Evolutionary conservation across 1,140 invertebrate species (phyloP), one percentile per base, ranked within the genome.

Genomic region (Neodiprion lecontei): DNA sequence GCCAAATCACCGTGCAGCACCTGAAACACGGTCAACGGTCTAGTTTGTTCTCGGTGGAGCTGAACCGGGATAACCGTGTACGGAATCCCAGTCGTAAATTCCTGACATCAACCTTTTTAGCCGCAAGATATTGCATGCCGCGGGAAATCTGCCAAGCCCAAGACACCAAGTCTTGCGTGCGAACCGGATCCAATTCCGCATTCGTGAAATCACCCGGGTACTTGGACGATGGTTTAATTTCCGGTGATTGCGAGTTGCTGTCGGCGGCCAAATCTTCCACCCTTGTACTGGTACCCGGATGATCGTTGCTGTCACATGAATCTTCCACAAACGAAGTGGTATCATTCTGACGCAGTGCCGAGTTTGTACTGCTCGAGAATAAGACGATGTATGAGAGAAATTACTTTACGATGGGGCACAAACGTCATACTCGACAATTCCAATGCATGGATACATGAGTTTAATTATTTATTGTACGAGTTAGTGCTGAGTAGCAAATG

Each of bases 1-100:
- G 98, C 98, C 72, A 99, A 89, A 90, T 99, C 98, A n/a, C 98
- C 94, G 85, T 99, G 98, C 7, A 99, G 82, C 0, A 96, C 93
- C 92, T 94, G 85, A 86, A 89, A 69, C 8, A 48, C 11, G 47
- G 8, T 21, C n/a, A 76, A 12, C 11, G 61, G 9, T 10, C 8
- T 14, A 23, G 8, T 9, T 53, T 48, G 40, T 40, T 40, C 5
- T 40, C 28, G 28, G 28, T 40, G 28, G 5, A 40, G 5, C 28
- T 40, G 28, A 40, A 66, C 28, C 2, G 61, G 5, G 14, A 69
- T 69, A 1, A 69, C 7, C 47, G 10, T 47, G 3, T 5, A 47
- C 9, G 7, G 4, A 14, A 28, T 21, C 21, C 10, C 21, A 12
- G 11, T 69, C 21, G 12, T 69, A 21, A 67, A 40, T 69, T 7